A percentile compares a stretch with the other conserved stretches of the same genome.
Conservation (phyloP, 2,888 invertebrate species). For the Dermolepida albohirtum region DNA sequence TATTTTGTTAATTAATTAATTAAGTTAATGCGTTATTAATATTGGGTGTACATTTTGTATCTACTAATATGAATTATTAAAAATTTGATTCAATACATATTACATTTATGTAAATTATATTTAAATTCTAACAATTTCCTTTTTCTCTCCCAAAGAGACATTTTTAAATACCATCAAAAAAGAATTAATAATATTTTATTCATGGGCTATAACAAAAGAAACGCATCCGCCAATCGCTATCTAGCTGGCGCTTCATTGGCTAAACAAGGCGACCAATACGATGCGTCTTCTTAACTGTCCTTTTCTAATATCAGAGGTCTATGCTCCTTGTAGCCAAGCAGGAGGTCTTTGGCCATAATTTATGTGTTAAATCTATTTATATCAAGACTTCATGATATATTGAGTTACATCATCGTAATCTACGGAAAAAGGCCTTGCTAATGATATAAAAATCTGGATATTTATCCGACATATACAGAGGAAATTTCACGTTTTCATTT, state of each 20-base stretch:
- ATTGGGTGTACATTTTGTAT: no score
- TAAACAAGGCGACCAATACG: constrained; percentile 3
- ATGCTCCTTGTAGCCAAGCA: constrained; percentile 30
- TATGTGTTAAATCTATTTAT: neutral
- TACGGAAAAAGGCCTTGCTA: no score
- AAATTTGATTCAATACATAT: neutral
- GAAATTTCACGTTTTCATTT: no score
- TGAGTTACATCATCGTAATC: neutral
- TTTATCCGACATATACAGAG: no score
- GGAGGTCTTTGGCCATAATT: constrained; percentile 18
- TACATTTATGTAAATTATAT: no score
- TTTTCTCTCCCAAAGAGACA: neutral
- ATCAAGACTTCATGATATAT: neutral
- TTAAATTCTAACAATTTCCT: neutral
- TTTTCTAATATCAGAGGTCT: constrained; percentile 8
- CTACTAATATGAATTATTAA: no score
- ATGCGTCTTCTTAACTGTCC: neutral
- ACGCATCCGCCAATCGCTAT: constrained; percentile 1
- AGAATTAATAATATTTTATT: constrained; percentile 17
- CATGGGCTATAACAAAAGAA: constrained; percentile 17
- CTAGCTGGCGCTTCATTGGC: constrained; percentile 2
- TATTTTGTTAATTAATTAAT: no score
- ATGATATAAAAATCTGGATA: no score
- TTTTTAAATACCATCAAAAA: neutral
- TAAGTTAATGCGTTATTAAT: no score